Base-by-base conservation (phyloP, 2,113 vertebrate genomes). In the Argyrosomus japonicus region DNA sequence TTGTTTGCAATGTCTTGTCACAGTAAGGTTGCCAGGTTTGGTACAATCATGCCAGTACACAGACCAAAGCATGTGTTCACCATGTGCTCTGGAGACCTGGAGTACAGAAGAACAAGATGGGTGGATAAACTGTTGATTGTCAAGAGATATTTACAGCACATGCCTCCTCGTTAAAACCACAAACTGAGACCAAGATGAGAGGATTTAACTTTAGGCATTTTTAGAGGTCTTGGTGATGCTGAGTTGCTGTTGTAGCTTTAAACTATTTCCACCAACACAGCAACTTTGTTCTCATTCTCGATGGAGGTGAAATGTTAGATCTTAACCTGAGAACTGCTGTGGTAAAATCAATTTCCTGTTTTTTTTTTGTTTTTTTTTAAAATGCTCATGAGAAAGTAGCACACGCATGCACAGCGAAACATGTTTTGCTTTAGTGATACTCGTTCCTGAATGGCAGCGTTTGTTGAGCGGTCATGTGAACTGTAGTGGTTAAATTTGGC, bases 391-490 rank as follows among this genome's bases (percentile, higher is more conserved):
- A 75, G 11, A n/a, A 73, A 47, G 23, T 32, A 56, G 25, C 32
- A 36, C 68, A 71, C 47, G 47, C 75, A 80, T 62, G 51, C 71
- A 77, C 61, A 27, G 57, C n/a, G 69, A 69, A 85, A 88, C 53
- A 70, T 57, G 67, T 57, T 54, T 75, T 17, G 65, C 70, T 77
- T 61, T 27, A 64, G 68, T 23, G 48, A 77, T 69, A 48, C 45
- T 69, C 0, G 2, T 50, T 72, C 23, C 87, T 94, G 89, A 94
- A 93, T 91, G 78, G 85, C 54, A 19, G 64, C 50, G 3, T 90
- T 92, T 94, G 86, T 93, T 80, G 21, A 74, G 36, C 43, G 29
- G 81, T 93, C 93, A 94, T 94, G 92, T 90, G 93, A 92, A 89
- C 48, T 48, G 75, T 70, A 60, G 88, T 25, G 82, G 83, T 89